Percentiles rank a stretch among this genome's conserved stretches.
Evolutionary conservation across 2,888 invertebrate genomes (phyloP).

Genomic region (Crematogaster levior): DNA sequence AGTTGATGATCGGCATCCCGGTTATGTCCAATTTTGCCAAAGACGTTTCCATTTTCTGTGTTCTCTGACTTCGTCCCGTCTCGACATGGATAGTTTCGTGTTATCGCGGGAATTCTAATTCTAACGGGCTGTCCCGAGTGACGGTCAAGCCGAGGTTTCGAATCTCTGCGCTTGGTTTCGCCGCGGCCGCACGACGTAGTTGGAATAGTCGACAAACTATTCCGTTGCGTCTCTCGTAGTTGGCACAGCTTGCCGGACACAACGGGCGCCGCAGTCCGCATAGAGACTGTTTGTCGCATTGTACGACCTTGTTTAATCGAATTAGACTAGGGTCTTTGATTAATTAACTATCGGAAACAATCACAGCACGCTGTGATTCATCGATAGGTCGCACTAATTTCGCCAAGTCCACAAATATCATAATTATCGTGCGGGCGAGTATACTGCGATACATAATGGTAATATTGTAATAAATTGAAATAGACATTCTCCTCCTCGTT

Average conservation of each 20-base stretch:
- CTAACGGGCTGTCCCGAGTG: slow-evolving; percentile 45
- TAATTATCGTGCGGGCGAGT: neutral
- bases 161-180: slow-evolving; percentile 53
- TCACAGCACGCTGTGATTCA: neutral
- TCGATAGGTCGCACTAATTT: slow-evolving; percentile 4
- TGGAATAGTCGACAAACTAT: slow-evolving; percentile 76
- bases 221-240: slow-evolving; percentile 63
- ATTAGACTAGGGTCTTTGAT: slow-evolving; percentile 47
- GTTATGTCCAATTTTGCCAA: slow-evolving; percentile 12
- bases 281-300: slow-evolving; percentile 45
- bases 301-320: slow-evolving; percentile 47
- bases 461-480: slow-evolving; percentile 28
- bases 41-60: slow-evolving; percentile 35
- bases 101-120: slow-evolving; percentile 56
- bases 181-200: slow-evolving; percentile 58
- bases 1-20: neutral
- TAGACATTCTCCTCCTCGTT: slow-evolving; percentile 8
- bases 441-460: neutral
- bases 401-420: neutral
- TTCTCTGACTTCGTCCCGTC: slow-evolving; percentile 27
- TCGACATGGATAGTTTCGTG: slow-evolving; percentile 47
- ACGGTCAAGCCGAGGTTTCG: slow-evolving; percentile 58
- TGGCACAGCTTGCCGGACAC: slow-evolving; percentile 52
- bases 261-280: neutral
- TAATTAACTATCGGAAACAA: slow-evolving; percentile 37